Base-by-base conservation (phyloP, 2,113 vertebrate species). In the Propithecus coquereli region DNA sequence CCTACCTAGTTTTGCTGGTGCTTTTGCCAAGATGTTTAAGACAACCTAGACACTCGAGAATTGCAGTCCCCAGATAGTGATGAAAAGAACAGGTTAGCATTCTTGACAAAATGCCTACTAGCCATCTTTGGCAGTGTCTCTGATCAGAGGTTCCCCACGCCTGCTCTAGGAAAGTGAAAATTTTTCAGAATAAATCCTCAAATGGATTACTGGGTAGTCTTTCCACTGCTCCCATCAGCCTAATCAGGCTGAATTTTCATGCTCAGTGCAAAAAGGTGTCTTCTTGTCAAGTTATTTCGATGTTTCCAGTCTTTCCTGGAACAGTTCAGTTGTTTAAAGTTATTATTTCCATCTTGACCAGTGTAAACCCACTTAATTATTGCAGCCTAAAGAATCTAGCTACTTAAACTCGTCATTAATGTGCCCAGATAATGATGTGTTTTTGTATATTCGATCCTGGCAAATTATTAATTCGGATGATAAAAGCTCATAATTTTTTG, bases 361-460 rank as follows among this genome's bases (percentile, higher is more conserved):
- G 2, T 73, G 27, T 79, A 50, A 91, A 71, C 87, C 40, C 63
- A 18, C 45, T 22, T 27, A 63, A 22, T 93, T 90, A 54, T n/a
- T 50, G 8, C 71, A 79, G 68, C n/a, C 74, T 61, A 34, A 68
- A 65, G 54, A 92, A 70, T 77, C 30, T 80, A 90, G 54, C 61
- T 74, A 34, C 47, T 90, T 63, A n/a, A 83, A 0, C 40, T 83
- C 27, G 74, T 95, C 10, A 27, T 84, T 50, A 79, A 37, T 68
- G n/a, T 66, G 52, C 77, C 71, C 59, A 88, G 37, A 30, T 85
- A 66, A 81, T 79, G 71, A n/a, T 81, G 73, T 70, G 59, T 40
- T 88, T 88, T 82, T 86, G 8, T 65, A 11, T 87, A 76, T 92
- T 92, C 52, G 94, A 84, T 47, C 90, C 23, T 74, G 70, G 80